phyloP scores from a whole-genome alignment of 2,797 vertebrate genomes.

The Dipus sagitta region DNA sequence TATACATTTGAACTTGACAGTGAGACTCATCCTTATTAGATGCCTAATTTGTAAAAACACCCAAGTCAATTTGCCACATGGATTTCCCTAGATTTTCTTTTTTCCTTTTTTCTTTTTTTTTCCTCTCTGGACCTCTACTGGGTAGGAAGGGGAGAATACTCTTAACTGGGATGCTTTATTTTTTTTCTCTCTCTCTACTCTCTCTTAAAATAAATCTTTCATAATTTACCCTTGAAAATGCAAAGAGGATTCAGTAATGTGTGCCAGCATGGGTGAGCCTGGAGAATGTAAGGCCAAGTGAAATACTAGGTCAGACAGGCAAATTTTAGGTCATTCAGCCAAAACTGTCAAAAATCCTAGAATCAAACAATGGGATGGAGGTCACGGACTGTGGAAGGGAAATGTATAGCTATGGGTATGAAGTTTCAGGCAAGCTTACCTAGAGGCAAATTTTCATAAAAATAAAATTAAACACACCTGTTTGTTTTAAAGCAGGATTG shows the following conservation, averaged over 20 bases:
- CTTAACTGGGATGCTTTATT: too few relatives aligned
- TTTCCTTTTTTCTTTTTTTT: too few relatives aligned
- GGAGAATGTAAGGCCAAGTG: background rate
- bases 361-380: background rate
- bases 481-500: slow-evolving; percentile 26
- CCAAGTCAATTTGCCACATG: too few relatives aligned
- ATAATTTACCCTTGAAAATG: background rate
- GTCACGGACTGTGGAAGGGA: background rate
- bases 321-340: slow-evolving; percentile 4
- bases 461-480: background rate
- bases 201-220: too few relatives aligned
- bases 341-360: background rate
- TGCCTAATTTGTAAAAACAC: too few relatives aligned
- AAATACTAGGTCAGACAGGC: background rate
- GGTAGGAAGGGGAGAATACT: too few relatives aligned
- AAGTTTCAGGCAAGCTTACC: background rate
- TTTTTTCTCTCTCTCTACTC: too few relatives aligned
- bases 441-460: background rate
- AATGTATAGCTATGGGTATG: background rate
- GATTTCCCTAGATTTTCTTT: too few relatives aligned
- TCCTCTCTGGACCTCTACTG: too few relatives aligned
- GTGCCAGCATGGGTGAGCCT: background rate
- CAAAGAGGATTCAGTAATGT: background rate
- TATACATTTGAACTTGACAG: too few relatives aligned
- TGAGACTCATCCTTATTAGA: too few relatives aligned